Evolutionary conservation across 1,140 invertebrate genomes (phyloP), one percentile per base, ranked within the genome.

Genomic region (Drosophila sucinea): DNA sequence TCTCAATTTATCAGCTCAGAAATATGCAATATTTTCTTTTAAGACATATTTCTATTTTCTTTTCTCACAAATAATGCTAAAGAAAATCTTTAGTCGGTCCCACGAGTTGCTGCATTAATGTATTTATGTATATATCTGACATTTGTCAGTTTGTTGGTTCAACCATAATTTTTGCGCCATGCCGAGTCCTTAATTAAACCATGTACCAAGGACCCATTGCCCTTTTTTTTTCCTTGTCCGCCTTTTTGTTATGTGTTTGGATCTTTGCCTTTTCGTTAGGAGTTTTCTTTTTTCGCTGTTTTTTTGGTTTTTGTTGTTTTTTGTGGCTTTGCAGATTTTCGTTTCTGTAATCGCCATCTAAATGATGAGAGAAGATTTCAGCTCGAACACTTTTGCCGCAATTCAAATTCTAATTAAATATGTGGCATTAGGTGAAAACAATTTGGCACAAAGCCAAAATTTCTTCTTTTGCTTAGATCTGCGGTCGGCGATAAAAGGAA

Each of bases 261-360:
- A 70, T 74, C 55, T 56, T 40, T 54, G 29, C 44, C 41, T 44
- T 38, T n/a, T 40, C 23, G 30, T 30, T 38, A 11, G 10, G 35
- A 10, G 35, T 38, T 38, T 51, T 41, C 67, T 17, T 40, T 7
- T 23, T 40, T 55, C 5, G 3, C 30, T 38, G 57, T 70, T 62
- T 33, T 64, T 70, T 17, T 17, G 47, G 35, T 76, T 77, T 58
- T 47, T 29, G 56, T 71, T 70, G 44, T n/a, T 25, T 51, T 23
- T 5, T 47, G 7, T 67, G 30, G 30, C 30, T 30, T 2, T 5
- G 58, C 68, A 38, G 60, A 25, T 54, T 27, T 51, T 2, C 23
- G 54, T 40, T 73, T 65, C 35, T 61, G 64, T 84, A 78, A 86
- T 78, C 81, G 76, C 54, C 81, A 77, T 69, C 82, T 70, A 86